Conservation (phyloP, 2,888 invertebrate species). For the Habrosyne pyritoides region DNA sequence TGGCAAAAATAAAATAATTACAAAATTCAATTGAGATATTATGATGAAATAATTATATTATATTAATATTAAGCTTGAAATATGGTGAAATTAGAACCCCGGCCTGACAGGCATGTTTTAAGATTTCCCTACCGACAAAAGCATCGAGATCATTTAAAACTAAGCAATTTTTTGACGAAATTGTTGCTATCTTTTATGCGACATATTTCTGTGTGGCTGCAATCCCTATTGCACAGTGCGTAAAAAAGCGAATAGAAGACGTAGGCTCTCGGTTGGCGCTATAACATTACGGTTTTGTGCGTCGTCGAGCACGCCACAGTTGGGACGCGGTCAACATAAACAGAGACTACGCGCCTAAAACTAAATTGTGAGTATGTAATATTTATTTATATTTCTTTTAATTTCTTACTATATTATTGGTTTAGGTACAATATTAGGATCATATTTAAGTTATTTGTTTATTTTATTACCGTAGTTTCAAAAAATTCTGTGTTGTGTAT, state of each 20-base stretch:
- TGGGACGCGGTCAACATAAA: background rate
- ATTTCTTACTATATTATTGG: background rate
- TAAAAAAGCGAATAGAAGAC: constrained; percentile 11
- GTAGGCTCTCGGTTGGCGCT: background rate
- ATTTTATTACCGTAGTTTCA: background rate
- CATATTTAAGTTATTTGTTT: background rate
- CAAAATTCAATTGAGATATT: too few relatives aligned
- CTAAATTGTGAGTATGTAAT: background rate
- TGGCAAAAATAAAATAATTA: too few relatives aligned
- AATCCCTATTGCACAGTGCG: constrained; percentile 12
- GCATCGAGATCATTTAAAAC: background rate
- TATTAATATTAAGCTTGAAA: too few relatives aligned
- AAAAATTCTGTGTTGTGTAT: background rate
- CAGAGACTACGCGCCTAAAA: background rate
- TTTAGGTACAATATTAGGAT: background rate
- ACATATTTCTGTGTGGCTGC: background rate
- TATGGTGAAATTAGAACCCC: too few relatives aligned
- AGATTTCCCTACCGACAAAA: too few relatives aligned
- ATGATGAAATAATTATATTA: too few relatives aligned
- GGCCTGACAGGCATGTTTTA: too few relatives aligned
- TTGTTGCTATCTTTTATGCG: background rate
- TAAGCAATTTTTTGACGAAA: background rate
- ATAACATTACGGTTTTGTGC: constrained; percentile 12
- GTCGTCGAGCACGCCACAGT: constrained; percentile 7
- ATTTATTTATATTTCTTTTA: background rate